Percentiles rank a stretch among this genome's conserved stretches.
Conservation (phyloP, 1,140 invertebrate genomes). For the Drepana arcuata region DNA sequence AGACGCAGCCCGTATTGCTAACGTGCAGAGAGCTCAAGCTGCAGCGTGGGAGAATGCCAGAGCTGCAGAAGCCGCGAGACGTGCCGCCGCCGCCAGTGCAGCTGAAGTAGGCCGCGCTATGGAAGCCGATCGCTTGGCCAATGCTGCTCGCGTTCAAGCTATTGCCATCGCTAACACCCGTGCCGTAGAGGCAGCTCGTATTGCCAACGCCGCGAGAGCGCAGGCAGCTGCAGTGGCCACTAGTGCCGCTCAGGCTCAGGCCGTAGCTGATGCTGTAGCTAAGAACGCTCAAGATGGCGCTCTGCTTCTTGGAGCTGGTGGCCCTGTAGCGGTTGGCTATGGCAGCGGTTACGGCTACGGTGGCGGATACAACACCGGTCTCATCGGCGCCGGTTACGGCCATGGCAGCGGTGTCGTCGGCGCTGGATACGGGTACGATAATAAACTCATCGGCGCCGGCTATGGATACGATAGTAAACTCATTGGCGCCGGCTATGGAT, state of each 20-base stretch:
- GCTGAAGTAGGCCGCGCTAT: conserved; percentile 42
- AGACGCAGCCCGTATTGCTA: conserved; percentile 49
- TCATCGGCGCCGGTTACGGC: conserved; percentile 11
- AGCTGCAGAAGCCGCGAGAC: conserved; percentile 46
- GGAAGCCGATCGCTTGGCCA: conserved; percentile 49
- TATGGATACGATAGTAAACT: conserved; percentile 3
- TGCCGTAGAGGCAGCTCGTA: conserved; percentile 47
- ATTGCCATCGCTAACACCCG: conserved; percentile 53
- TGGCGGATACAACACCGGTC: conserved; percentile 11
- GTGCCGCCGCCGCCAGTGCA: conserved; percentile 38
- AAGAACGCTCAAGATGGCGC: conserved; percentile 39
- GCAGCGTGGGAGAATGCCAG: conserved; percentile 53
- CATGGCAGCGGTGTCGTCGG: conserved; percentile 18
- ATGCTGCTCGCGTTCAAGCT: conserved; percentile 52
- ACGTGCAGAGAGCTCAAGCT: conserved; percentile 51
- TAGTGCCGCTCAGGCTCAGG: conserved; percentile 51
- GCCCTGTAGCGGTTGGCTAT: conserved; percentile 9
- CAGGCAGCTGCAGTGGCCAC: conserved; percentile 48
- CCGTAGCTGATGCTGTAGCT: conserved; percentile 48
- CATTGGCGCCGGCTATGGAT: background rate
- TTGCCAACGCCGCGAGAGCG: conserved; percentile 49
- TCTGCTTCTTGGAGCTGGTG: conserved; percentile 28
- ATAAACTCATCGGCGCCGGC: too few species aligned
- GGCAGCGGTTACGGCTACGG: conserved; percentile 12
- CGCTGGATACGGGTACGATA: conserved; percentile 24